Evolutionary conservation across 1,140 invertebrate genomes (phyloP), one percentile per base, ranked within the genome.

Genomic region (Aphelinus atriplicis): DNA sequence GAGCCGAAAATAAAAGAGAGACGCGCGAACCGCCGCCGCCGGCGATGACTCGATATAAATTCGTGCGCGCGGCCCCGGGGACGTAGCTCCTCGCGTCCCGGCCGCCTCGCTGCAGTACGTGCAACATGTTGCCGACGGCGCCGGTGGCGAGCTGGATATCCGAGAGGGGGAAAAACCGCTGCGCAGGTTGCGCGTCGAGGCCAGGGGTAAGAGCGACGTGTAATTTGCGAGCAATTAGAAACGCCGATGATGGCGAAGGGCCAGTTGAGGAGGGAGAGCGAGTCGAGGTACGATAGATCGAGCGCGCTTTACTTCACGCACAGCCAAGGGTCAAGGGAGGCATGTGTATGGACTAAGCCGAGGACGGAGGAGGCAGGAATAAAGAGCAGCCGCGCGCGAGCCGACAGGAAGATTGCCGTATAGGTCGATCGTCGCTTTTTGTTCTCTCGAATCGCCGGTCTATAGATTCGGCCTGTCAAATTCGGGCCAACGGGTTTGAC

Each of bases 211-310:
- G 81, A 78, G 67, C 78, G 78, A 76, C 79, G 78, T 85, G 82
- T 85, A 85, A 86, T 85, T 84, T 84, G 73, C 75, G 67, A 73
- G 77, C 81, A 83, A 85, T 85, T 85, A 84, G 78, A 82, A 71
- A 65, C 5, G 58, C 6, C 58, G 61, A 26, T 26, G 51, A 57
- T 9, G 7, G 26, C 64, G 63, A 72, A 60, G 26, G 50, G 55
- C 2, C 42, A n/a, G 58, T 26, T 26, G 26, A 50, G 7, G 1
- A 1, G 9, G 63, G 4, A 56, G 26, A 53, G 50, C 10, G 10
- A 71, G 47, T 63, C 60, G 60, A 2, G 51, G 9, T 60, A 46
- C 53, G 68, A 71, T 71, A 63, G 55, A 71, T 46, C 45, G 4
- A 53, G 50, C 56, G 62, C 46, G 62, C 26, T 4, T 4, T 53